phyloP scores from a whole-genome alignment of 2,888 invertebrate genomes.

The Erynnis tages region DNA sequence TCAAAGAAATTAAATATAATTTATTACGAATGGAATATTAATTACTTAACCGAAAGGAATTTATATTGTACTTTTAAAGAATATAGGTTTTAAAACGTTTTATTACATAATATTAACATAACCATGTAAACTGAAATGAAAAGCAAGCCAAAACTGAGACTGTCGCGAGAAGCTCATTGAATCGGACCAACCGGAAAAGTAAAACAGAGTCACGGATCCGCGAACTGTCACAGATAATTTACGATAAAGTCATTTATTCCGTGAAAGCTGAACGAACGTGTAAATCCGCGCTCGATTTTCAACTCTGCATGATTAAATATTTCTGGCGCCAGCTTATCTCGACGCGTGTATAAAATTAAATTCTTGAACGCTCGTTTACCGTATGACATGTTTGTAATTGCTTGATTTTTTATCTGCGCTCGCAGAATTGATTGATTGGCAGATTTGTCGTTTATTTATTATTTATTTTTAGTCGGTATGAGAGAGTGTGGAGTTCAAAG shows the following conservation, averaged over 20 bases:
- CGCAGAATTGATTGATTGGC: background rate
- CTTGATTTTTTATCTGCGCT: conserved; percentile 3
- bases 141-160: no score
- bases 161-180: background rate
- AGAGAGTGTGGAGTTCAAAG: no score
- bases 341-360: conserved; percentile 1
- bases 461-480: background rate
- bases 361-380: conserved; percentile 2
- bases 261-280: conserved; percentile 23
- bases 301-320: conserved; percentile 17
- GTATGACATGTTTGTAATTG: background rate
- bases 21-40: no score
- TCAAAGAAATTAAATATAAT: no score
- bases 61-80: no score
- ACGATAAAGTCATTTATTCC: conserved; percentile 17
- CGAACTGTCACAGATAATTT: conserved; percentile 15
- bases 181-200: background rate
- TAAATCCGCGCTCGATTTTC: conserved; percentile 16
- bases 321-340: conserved; percentile 22
- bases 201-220: conserved; percentile 1
- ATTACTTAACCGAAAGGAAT: no score
- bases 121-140: no score
- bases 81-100: no score
- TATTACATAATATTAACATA: no score
- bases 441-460: background rate